Evolutionary conservation across 2,797 vertebrate genomes (phyloP), one percentile per base, ranked within the genome.

Genomic region (Catharus ustulatus): DNA sequence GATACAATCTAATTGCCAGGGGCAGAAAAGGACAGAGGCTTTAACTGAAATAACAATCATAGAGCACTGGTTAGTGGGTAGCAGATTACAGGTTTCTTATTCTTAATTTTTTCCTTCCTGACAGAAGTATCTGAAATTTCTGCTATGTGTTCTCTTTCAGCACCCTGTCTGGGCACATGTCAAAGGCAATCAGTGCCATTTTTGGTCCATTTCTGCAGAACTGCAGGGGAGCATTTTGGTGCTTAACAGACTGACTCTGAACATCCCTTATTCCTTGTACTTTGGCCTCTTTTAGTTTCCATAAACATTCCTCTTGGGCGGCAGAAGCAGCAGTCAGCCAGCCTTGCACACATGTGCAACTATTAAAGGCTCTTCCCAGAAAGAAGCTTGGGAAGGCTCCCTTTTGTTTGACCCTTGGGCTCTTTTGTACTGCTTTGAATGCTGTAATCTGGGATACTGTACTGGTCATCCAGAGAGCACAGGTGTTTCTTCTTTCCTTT

Each of bases 271-370:
- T 79, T 90, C 43, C 81, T 74, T 54, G n/a, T 79, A 55, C 7
- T 87, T 88, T 72, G 74, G 43, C 77, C 78, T 87, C 84, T 89
- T 67, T 74, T 74, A 76, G 7, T 77, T 94, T 95, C 71, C 32
- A 52, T 87, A 95, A 96, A 93, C 74, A 79, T 87, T 89, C 45
- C 29, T 69, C 40, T 84, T 1, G 3, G 57, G 64, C 1, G 0
- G 45, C 75, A 79, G 40, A 87, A 67, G n/a, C 59, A 90, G 58
- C 43, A 51, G 36, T 10, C 63, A 76, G 36, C 14, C 40, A 32
- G 51, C 12, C 23, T 76, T 82, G 67, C 59, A 59, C 21, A 7
- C 7, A 5, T 29, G 11, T 22, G 11, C 32, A 82, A 23, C 26
- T 69, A 8, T 57, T 46, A 67, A 67, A 69, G 43, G 12, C 18